Evolutionary conservation across 2,797 vertebrate species (phyloP), one percentile per base, ranked within the genome.

Genomic region (Thalassophryne amazonica): DNA sequence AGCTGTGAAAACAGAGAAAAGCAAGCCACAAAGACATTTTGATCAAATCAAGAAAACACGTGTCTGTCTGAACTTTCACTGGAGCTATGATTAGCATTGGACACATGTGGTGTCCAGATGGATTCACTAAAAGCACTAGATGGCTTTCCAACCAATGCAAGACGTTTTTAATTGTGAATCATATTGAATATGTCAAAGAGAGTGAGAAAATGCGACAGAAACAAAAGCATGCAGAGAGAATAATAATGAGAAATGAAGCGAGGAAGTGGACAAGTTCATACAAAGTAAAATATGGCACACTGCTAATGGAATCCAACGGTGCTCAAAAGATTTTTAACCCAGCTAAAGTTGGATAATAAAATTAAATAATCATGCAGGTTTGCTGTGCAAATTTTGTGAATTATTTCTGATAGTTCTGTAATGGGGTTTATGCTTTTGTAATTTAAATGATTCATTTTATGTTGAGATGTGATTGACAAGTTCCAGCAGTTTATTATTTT

Each of bases 1-100:
- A 98, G 95, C 96, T 98, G 75, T 1, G 37, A 17, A 30, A 4
- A 8, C 7, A 54, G 28, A 28, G 12, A 29, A 22, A 28, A 14
- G 28, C 25, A 28, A 63, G 36, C 34, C 11, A 27, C 28, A 23
- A 25, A 35, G 0, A 13, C 4, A 39, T 45, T 35, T 6, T 29
- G 36, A 62, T 22, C 41, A 35, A 38, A 53, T 14, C 20, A 6
- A 48, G 39, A 59, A 52, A 47, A 10, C 20, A 3, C 13, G 38
- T 3, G 15, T 15, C 35, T 6, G 13, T 2, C n/a, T 21, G 12
- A 23, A 5, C 20, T 19, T 37, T 36, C 38, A 49, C 4, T n/a
- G 15, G 25, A 0, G 60, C 47, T 52, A 40, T 49, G 77, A 78
- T 82, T 73, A 72, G 43, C 1, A 13, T 4, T 17, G n/a, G 24